These are phyloP conservation scores for Myotis pilosus DNA, from an alignment of 2,797 vertebrate species.

Conservation along the genomic window DNA sequence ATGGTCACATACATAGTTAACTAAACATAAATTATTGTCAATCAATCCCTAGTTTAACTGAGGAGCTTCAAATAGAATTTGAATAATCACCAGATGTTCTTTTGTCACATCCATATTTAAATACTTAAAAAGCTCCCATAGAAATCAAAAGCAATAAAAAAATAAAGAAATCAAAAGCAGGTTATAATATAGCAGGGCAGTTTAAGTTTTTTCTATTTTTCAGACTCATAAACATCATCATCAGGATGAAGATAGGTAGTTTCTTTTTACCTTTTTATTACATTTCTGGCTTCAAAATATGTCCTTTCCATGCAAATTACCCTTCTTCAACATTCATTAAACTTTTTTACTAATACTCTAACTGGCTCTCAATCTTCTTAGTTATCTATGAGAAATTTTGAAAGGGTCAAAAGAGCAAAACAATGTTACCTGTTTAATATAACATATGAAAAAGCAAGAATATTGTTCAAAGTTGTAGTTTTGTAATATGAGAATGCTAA, in stretches of 20 bases:
- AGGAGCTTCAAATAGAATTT: neutral
- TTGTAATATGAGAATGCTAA: conserved; percentile 67
- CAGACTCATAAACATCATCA: conserved; percentile 68
- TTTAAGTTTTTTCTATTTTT: conserved; percentile 66
- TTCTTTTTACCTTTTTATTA: conserved; percentile 48
- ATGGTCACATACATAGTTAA: neutral
- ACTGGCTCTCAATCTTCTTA: conserved; percentile 67
- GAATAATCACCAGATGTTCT: no score
- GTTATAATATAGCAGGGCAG: conserved; percentile 56
- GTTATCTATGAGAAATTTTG: conserved; percentile 75
- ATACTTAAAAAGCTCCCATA: conserved; percentile 2
- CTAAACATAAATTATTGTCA: neutral
- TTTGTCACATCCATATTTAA: neutral
- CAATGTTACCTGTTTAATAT: conserved; percentile 65
- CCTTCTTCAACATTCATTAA: conserved; percentile 80
- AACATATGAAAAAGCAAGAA: conserved; percentile 68
- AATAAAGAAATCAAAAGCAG: conserved; percentile 48
- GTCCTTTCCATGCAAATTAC: conserved; percentile 83
- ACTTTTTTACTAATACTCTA: conserved; percentile 74
- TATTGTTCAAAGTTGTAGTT: conserved; percentile 73
- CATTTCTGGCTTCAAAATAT: conserved; percentile 63
- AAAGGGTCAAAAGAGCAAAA: conserved; percentile 79
- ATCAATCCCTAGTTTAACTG: neutral
- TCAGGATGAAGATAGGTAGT: conserved; percentile 55
- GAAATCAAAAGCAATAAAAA: conserved; percentile 45